phyloP scores from a whole-genome alignment of 2,888 invertebrate genomes.

The Priocnemis perturbator region DNA sequence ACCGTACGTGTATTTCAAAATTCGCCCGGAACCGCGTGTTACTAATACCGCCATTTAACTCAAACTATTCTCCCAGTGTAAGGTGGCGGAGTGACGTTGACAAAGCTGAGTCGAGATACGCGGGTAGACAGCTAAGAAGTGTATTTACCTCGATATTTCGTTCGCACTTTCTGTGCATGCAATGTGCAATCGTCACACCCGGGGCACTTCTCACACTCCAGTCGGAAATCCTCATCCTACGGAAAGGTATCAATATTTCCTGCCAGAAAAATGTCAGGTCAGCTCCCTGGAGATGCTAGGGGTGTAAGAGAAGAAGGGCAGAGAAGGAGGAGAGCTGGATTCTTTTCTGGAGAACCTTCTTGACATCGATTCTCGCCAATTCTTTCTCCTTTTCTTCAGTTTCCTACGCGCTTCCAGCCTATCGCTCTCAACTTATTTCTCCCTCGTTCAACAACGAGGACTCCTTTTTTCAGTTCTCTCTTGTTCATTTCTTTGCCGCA shows the following conservation, averaged over 20 bases:
- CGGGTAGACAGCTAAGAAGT: no score
- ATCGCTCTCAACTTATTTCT: neutral
- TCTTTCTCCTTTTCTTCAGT: conserved; percentile 9
- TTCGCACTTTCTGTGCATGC: no score
- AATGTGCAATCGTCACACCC: no score
- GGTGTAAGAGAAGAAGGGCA: conserved; percentile 15
- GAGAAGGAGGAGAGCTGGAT: conserved; percentile 30
- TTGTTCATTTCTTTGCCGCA: no score
- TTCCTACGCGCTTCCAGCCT: conserved; percentile 2
- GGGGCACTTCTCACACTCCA: no score
- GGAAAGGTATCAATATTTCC: conserved; percentile 63
- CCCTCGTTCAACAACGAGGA: neutral
- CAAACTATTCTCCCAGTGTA: no score
- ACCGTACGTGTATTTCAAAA: no score
- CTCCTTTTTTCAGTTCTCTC: neutral
- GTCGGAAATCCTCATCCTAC: conserved; percentile 8
- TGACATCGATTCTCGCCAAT: conserved; percentile 34
- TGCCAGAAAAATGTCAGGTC: conserved; percentile 65
- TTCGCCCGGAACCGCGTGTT: no score
- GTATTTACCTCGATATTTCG: no score
- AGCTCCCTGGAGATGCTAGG: conserved; percentile 49
- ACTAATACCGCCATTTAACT: no score
- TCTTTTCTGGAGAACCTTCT: conserved; percentile 31
- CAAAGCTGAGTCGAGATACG: no score
- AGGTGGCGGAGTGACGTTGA: no score